phyloP scores from a whole-genome alignment of 2,888 invertebrate species.

The Argyresthia albistria region DNA sequence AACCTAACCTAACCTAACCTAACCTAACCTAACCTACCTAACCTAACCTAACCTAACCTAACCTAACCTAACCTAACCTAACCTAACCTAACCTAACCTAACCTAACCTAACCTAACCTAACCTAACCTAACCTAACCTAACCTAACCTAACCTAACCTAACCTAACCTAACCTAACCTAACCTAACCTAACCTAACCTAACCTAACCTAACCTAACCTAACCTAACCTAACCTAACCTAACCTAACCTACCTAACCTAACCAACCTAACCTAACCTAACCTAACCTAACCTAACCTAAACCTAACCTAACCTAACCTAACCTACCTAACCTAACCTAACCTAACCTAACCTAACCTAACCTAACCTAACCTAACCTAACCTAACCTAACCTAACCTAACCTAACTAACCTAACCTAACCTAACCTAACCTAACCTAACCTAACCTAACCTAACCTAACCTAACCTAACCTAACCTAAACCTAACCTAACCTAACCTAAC shows the following conservation, averaged over 20 bases:
- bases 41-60: slow-evolving; percentile 2
- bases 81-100: slow-evolving; percentile 7
- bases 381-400: slow-evolving; percentile 8
- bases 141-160: slow-evolving; percentile 7
- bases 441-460: slow-evolving; percentile 5
- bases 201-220: slow-evolving; percentile 7
- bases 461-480: slow-evolving; percentile 5
- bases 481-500: slow-evolving; percentile 5
- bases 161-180: slow-evolving; percentile 7
- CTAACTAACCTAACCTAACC: slow-evolving; percentile 5
- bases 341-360: slow-evolving; percentile 5
- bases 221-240: slow-evolving; percentile 8
- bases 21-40: slow-evolving; percentile 4
- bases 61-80: slow-evolving; percentile 6
- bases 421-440: slow-evolving; percentile 7
- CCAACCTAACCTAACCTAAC: slow-evolving; percentile 7
- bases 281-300: slow-evolving; percentile 6
- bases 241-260: slow-evolving; percentile 8
- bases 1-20: slow-evolving; percentile 5
- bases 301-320: slow-evolving; percentile 8
- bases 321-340: slow-evolving; percentile 6
- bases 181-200: slow-evolving; percentile 7
- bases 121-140: slow-evolving; percentile 7
- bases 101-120: slow-evolving; percentile 7
- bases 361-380: slow-evolving; percentile 7